Percentiles rank a stretch among this genome's conserved stretches.
phyloP scores from a whole-genome alignment of 2,113 vertebrate genomes.

The Origma solitaria region DNA sequence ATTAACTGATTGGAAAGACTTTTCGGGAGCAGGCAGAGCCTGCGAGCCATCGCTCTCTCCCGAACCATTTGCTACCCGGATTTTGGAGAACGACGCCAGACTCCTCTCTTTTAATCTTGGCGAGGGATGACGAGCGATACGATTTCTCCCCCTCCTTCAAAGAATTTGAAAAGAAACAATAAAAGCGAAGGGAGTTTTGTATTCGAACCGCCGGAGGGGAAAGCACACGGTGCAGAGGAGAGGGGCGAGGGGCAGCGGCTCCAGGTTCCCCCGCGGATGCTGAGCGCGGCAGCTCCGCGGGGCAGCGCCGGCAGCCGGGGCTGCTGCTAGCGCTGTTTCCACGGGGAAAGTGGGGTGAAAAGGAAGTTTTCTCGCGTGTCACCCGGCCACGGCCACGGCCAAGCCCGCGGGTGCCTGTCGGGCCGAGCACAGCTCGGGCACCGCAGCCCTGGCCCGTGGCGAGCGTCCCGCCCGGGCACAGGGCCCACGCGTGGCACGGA shows the following conservation, averaged over 20 bases:
- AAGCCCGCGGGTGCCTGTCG: neutral
- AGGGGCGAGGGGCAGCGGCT: neutral
- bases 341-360: neutral
- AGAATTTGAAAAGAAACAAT: neutral
- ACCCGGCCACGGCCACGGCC: neutral
- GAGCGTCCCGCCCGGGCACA: neutral
- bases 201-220: neutral
- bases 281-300: neutral
- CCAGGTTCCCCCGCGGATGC: neutral
- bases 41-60: neutral
- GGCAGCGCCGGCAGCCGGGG: neutral
- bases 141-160: neutral
- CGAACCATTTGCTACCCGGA: neutral
- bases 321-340: neutral
- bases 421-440: neutral
- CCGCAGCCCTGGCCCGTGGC: neutral
- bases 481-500: neutral
- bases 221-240: neutral
- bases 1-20: constrained; percentile 19
- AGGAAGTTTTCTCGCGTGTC: neutral
- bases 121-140: neutral
- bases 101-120: neutral
- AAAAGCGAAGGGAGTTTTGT: neutral
- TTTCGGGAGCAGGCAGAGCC: constrained; percentile 14
- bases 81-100: neutral